Conservation (phyloP, 2,888 invertebrate genomes). For the Rhingia campestris region DNA sequence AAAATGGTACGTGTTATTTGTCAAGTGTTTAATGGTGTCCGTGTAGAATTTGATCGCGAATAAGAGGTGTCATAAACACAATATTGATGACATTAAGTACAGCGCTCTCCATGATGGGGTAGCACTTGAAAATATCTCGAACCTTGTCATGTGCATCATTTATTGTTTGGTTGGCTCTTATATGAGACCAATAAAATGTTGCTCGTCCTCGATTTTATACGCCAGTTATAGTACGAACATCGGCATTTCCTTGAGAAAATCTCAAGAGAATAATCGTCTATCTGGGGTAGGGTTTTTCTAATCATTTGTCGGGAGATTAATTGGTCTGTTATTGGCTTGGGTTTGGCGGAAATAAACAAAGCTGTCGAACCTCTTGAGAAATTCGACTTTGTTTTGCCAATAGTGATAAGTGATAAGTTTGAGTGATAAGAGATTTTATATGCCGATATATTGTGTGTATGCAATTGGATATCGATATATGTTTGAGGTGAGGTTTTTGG, state of each 20-base stretch:
- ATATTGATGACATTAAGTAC: constrained; percentile 19
- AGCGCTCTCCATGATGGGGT: not conserved
- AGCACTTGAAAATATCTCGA: constrained; percentile 24
- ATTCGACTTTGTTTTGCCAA: constrained; percentile 23
- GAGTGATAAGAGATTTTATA: not conserved
- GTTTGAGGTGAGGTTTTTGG: constrained; percentile 1
- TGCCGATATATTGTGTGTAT: not conserved
- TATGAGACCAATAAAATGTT: too few relatives aligned
- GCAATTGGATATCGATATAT: not conserved
- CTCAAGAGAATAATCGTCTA: too few relatives aligned
- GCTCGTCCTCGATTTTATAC: too few relatives aligned
- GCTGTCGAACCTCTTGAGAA: constrained; percentile 24
- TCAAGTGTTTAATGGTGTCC: constrained; percentile 57
- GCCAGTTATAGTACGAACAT: too few relatives aligned
- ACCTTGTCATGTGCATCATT: too few relatives aligned
- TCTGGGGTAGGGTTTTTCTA: not conserved
- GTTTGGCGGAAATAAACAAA: constrained; percentile 11
- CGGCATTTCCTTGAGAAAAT: too few relatives aligned
- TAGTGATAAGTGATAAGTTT: constrained; percentile 5
- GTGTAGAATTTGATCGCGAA: constrained; percentile 39
- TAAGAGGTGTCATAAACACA: constrained; percentile 45
- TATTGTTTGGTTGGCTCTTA: too few relatives aligned
- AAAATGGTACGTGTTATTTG: constrained; percentile 53
- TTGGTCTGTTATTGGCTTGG: too few relatives aligned
- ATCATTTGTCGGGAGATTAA: constrained; percentile 4